These are phyloP conservation scores for Chrysoperla carnea DNA, from an alignment of 1,140 invertebrate genomes.

Conservation along the genomic window DNA sequence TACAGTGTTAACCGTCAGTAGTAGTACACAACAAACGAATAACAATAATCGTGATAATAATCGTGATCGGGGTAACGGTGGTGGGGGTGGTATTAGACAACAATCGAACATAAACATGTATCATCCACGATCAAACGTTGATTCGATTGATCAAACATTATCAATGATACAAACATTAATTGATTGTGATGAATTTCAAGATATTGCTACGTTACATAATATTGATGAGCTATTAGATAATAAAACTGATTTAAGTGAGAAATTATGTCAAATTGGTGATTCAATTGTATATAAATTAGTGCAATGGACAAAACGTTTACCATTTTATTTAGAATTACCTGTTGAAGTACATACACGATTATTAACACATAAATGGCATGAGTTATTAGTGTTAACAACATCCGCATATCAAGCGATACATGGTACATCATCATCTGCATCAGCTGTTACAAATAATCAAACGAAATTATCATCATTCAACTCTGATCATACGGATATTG, in stretches of 20 bases:
- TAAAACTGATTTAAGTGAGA: slow-evolving; percentile 78
- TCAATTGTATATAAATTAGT: slow-evolving; percentile 94
- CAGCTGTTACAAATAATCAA: slow-evolving; percentile 20
- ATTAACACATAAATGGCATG: slow-evolving; percentile 94
- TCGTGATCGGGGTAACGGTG: neutral
- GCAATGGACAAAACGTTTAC: slow-evolving; percentile 94
- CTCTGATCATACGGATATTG: slow-evolving; percentile 35
- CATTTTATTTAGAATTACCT: slow-evolving; percentile 89
- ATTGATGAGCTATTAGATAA: slow-evolving; percentile 79
- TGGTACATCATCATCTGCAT: slow-evolving; percentile 32
- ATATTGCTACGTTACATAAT: slow-evolving; percentile 80
- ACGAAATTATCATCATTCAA: neutral
- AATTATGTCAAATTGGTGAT: slow-evolving; percentile 86
- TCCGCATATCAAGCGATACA: slow-evolving; percentile 87
- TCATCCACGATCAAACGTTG: too few relatives aligned
- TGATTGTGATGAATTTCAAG: slow-evolving; percentile 89
- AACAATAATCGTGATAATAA: slow-evolving; percentile 42
- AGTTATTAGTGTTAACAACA: slow-evolving; percentile 83
- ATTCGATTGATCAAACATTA: slow-evolving; percentile 61
- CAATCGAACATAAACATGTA: slow-evolving; percentile 78
- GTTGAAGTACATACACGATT: slow-evolving; percentile 87
- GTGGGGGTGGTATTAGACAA: slow-evolving; percentile 69
- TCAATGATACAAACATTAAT: slow-evolving; percentile 80
- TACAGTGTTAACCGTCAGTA: slow-evolving; percentile 42
- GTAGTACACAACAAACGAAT: slow-evolving; percentile 25